Base-by-base conservation (phyloP, 2,888 invertebrate species). In the Brachypterus glaber region DNA sequence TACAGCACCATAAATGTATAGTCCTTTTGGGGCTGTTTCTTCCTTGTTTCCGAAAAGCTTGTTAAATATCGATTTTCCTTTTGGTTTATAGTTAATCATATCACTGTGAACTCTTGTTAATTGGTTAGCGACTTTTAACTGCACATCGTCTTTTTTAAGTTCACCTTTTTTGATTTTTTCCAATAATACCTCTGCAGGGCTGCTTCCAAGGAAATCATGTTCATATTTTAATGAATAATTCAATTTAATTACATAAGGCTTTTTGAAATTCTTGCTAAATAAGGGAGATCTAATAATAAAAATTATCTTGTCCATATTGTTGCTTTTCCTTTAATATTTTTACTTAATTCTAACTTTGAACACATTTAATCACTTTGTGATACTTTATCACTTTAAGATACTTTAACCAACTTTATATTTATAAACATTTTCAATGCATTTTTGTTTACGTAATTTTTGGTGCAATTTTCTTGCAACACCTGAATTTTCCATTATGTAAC, bases 1-100 rank as follows among this genome's bases (percentile, higher is more conserved):
- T 45, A 91, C 90, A 57, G 90, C 82, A 38, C 93, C 93, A 67
- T 84, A 79, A 41, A 93, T 77, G 58, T 95, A 93, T 8, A 93
- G 66, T 3, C 93, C 93, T 63, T 78, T 78, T 1, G 86, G 85
- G 25, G 71, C 70, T 44, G 70, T 59, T 41, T 50, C 45, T 39
- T 35, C 38, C 21, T 46, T 50, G 4, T 17, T 34, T 2, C 35
- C 32, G 58, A 60, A 59, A 36, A 62, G 58, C 54, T 45, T 61
- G 44, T 57, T 61, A 33, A 74, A 63, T 17, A 72, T 51, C 29
- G 60, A 65, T 35, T 57, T 59, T 49, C 60, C 63, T 4, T 62
- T 69, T 42, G 77, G 75, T 48, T 66, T 55, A 60, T 82, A 86
- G 41, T 67, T 55, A 53, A 71, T 60, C 1, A 87, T 63, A 43